Evolutionary conservation across 2,797 vertebrate genomes (phyloP), one percentile per base, ranked within the genome.

Genomic region (Coendou prehensilis): DNA sequence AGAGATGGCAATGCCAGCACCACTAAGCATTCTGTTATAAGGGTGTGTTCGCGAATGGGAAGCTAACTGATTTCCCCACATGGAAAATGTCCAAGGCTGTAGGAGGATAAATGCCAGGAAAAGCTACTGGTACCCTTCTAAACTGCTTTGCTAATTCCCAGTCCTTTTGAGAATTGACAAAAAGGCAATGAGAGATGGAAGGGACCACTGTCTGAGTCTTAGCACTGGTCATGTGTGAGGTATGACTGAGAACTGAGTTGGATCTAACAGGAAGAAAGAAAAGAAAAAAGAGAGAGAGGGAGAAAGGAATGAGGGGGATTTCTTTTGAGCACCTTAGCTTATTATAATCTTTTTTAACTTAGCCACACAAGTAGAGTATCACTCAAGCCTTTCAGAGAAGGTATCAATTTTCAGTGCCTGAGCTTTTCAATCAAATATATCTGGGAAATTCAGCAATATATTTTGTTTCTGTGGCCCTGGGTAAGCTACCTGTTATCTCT

Each of bases 361-460:
- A 37, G 0, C n/a, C 22, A 91, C 23, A 87, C 76, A 80, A 89
- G 86, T 89, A 82, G 90, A 92, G 30, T 71, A 76, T 30, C 1
- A 28, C 52, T 87, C 28, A 64, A 45, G 14, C 83, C 52, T 37
- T 90, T 86, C 30, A 61, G 3, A 93, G n/a, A 93, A 81, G n/a
- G 13, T 52, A 56, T 23, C 59, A 8, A 88, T 71, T 20, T 57
- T 73, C 75, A 67, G 41, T 11, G 22, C 20, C 26, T 69, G 37
- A 52, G 10, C 6, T 96, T 92, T 79, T 69, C 45, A 90, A 93
- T 13, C 76, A 57, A 92, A 97, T 56, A 50, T 41, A 75, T 2
- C 9, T 69, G 30, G 17, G 22, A 59, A 93, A 50, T 79, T 78
- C 56, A 92, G 30, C 8, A 69, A 73, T 59, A 71, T 10, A n/a